Percentiles rank a stretch among this genome's conserved stretches.
These are phyloP conservation scores for Cichlasoma orientale DNA, from an alignment of 2,797 vertebrate species.

Conservation along the genomic window DNA sequence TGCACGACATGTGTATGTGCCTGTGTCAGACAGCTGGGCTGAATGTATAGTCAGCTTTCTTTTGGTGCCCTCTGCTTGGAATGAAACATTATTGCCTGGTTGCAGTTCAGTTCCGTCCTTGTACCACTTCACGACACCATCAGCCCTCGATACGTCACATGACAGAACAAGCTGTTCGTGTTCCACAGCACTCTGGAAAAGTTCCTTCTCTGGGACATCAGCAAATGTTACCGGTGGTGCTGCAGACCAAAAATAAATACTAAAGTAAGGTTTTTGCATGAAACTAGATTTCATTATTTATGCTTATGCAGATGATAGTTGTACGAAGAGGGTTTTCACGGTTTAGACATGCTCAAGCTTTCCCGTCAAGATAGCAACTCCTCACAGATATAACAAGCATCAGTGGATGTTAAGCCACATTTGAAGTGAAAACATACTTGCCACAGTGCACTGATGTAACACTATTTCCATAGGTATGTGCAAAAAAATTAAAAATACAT, in stretches of 20 bases:
- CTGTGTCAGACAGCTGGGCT: constrained; percentile 76
- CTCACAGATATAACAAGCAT: constrained; percentile 5
- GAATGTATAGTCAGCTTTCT: constrained; percentile 78
- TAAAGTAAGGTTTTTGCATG: constrained; percentile 11
- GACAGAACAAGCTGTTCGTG: constrained; percentile 80
- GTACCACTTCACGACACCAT: constrained; percentile 83
- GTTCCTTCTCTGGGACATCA: constrained; percentile 76
- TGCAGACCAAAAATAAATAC: constrained; percentile 48
- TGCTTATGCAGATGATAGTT: constrained; percentile 27
- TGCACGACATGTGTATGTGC: constrained; percentile 84
- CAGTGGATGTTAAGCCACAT: constrained; percentile 56
- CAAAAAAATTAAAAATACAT: constrained; percentile 46
- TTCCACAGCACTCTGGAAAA: constrained; percentile 82
- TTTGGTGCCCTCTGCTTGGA: constrained; percentile 74
- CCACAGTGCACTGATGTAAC: constrained; percentile 61
- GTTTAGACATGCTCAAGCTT: constrained; percentile 73
- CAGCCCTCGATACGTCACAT: constrained; percentile 83
- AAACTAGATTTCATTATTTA: not conserved
- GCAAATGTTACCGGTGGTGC: constrained; percentile 80
- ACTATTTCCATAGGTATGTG: constrained; percentile 24
- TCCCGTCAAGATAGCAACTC: constrained; percentile 45
- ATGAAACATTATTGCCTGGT: constrained; percentile 59
- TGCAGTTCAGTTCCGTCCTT: constrained; percentile 85
- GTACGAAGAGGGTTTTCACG: constrained; percentile 26
- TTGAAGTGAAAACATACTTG: constrained; percentile 59